Conservation (phyloP, 2,888 invertebrate genomes). For the Hirtodrosophila confusa region DNA sequence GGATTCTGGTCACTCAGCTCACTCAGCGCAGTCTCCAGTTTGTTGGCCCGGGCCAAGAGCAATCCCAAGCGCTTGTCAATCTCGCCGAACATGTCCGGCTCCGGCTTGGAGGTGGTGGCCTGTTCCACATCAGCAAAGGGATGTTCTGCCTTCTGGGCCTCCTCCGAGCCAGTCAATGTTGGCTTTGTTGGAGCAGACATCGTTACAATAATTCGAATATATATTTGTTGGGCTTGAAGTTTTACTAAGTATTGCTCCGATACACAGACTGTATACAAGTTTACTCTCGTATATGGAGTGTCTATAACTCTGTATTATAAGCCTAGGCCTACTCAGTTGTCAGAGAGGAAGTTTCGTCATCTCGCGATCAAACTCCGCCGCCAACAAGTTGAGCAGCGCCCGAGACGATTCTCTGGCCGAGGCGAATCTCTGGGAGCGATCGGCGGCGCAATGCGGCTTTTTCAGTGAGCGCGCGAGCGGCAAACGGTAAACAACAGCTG, state of each 20-base stretch:
- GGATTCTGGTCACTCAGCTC: slow-evolving; percentile 10
- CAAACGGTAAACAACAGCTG: slow-evolving; percentile 77
- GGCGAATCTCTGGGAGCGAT: slow-evolving; percentile 56
- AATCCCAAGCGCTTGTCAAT: slow-evolving; percentile 43
- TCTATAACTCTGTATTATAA: background rate
- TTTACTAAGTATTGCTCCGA: background rate
- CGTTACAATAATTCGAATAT: background rate
- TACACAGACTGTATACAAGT: background rate
- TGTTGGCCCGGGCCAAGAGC: slow-evolving; percentile 31
- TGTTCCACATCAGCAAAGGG: background rate
- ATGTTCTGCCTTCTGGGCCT: background rate
- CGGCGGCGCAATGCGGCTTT: slow-evolving; percentile 46
- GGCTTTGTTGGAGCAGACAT: slow-evolving; percentile 28
- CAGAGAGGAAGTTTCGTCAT: slow-evolving; percentile 12
- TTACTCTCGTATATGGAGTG: background rate
- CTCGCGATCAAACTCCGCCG: slow-evolving; percentile 14
- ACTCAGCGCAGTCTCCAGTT: slow-evolving; percentile 37
- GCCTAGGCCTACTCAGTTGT: slow-evolving; percentile 34
- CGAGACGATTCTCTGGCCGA: slow-evolving; percentile 40
- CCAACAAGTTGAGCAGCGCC: slow-evolving; percentile 44
- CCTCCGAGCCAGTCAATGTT: background rate
- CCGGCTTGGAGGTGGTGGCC: slow-evolving; percentile 2
- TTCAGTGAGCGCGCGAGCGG: slow-evolving; percentile 74
- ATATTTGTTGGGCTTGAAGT: background rate
- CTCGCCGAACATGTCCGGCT: slow-evolving; percentile 16